Conservation (phyloP, 2,113 vertebrate genomes). For the Saguinus imperator region DNA sequence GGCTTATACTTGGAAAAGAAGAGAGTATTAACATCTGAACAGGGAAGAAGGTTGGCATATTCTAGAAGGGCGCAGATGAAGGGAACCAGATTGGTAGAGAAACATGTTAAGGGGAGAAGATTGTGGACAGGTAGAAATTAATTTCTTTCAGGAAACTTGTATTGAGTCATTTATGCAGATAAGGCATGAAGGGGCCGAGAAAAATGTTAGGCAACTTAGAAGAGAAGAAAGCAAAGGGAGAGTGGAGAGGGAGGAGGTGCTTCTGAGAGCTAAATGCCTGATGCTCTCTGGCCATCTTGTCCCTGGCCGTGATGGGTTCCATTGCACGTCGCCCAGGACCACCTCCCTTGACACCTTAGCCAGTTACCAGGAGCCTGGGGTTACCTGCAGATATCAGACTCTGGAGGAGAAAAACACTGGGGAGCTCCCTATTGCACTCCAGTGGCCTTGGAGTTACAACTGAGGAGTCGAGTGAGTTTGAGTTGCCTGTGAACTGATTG, state of each 20-base stretch:
- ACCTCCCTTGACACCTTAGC: not conserved
- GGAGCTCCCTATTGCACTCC: not conserved
- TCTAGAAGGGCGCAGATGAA: not conserved
- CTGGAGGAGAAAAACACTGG: not conserved
- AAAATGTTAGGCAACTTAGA: not conserved
- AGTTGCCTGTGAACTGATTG: not conserved
- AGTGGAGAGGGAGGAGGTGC: not conserved
- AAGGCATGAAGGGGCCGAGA: not conserved
- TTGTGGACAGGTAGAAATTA: not conserved
- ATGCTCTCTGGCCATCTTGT: not conserved
- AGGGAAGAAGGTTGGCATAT: not conserved
- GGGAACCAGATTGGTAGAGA: not conserved
- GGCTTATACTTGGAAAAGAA: not conserved
- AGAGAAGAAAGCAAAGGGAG: not conserved
- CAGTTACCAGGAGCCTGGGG: not conserved
- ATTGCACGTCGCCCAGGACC: accelerated
- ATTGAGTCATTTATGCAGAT: not conserved
- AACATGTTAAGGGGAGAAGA: not conserved
- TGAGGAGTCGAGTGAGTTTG: accelerated
- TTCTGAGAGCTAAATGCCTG: not conserved
- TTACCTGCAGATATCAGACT: too few relatives aligned
- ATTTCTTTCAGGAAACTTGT: not conserved
- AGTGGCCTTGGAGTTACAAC: not conserved
- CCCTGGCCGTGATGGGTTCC: not conserved
- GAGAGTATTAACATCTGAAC: not conserved